A percentile compares a stretch with the other conserved stretches of the same genome.
Conservation (phyloP, 2,888 invertebrate genomes). For the Chironomus riparius region DNA sequence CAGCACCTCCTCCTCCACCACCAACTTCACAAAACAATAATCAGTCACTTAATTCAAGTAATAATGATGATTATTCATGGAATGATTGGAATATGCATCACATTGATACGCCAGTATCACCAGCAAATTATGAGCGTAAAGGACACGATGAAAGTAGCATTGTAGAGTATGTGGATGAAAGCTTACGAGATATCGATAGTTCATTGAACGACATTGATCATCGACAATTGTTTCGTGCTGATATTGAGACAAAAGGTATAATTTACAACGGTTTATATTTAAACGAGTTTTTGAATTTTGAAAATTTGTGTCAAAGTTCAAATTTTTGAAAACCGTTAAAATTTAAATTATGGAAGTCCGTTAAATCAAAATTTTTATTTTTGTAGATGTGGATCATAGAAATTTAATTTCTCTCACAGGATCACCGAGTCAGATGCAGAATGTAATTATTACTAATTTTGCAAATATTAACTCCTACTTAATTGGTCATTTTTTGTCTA, state of each 20-base stretch:
- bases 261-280: constrained; percentile 21
- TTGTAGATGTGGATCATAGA: constrained; percentile 67
- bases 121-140: constrained; percentile 55
- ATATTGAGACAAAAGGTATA: constrained; percentile 32
- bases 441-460: neutral
- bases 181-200: constrained; percentile 29
- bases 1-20: constrained; percentile 33
- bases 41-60: constrained; percentile 35
- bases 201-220: constrained; percentile 49
- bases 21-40: constrained; percentile 38
- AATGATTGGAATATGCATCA: constrained; percentile 35
- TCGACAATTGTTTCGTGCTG: constrained; percentile 47
- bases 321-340: neutral
- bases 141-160: constrained; percentile 47
- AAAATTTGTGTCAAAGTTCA: constrained; percentile 6
- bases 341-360: too few relatives aligned
- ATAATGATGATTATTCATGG: constrained; percentile 36
- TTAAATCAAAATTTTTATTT: neutral
- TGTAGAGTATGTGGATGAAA: constrained; percentile 51
- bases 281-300: constrained; percentile 31
- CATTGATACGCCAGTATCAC: constrained; percentile 55
- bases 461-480: too few relatives aligned
- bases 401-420: constrained; percentile 77
- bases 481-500: too few relatives aligned
- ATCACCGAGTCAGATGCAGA: constrained; percentile 44